Conservation (phyloP, 2,113 vertebrate species). For the Erythrocercus mccallii region DNA sequence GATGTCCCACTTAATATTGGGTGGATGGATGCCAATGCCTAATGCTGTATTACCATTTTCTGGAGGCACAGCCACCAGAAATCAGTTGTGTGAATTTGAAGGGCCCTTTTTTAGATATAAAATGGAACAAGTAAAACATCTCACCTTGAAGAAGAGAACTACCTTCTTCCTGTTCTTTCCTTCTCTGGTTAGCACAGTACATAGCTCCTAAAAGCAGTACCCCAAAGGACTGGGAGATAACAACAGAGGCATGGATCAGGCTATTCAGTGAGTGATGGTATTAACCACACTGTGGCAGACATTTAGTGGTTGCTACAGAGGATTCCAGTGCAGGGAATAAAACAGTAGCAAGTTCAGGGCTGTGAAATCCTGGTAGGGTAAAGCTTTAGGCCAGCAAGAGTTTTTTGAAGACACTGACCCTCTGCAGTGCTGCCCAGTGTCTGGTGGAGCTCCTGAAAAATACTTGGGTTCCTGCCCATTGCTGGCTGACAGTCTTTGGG, state of each 20-base stretch:
- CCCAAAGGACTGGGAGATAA: background rate
- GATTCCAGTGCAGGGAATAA: background rate
- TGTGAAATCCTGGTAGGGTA: background rate
- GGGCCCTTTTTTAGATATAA: background rate
- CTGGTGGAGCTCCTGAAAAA: background rate
- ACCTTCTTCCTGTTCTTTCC: background rate
- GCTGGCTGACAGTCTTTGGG: background rate
- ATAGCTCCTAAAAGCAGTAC: background rate
- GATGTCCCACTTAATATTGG: rapidly evolving
- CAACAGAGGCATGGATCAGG: background rate
- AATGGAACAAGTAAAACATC: background rate
- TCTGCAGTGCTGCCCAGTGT: background rate
- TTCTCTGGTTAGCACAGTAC: background rate
- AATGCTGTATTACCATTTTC: background rate
- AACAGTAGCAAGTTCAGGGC: background rate
- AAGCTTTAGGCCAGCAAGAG: background rate
- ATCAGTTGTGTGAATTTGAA: background rate
- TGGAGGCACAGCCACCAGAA: background rate
- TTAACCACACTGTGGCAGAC: background rate
- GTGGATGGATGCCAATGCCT: background rate
- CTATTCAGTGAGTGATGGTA: background rate
- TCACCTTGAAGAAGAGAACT: background rate
- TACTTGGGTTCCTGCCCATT: background rate
- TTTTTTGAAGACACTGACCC: background rate
- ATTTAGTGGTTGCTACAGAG: background rate